These are phyloP conservation scores for Tylochromis polylepis DNA, from an alignment of 2,113 vertebrate genomes.

Conservation along the genomic window DNA sequence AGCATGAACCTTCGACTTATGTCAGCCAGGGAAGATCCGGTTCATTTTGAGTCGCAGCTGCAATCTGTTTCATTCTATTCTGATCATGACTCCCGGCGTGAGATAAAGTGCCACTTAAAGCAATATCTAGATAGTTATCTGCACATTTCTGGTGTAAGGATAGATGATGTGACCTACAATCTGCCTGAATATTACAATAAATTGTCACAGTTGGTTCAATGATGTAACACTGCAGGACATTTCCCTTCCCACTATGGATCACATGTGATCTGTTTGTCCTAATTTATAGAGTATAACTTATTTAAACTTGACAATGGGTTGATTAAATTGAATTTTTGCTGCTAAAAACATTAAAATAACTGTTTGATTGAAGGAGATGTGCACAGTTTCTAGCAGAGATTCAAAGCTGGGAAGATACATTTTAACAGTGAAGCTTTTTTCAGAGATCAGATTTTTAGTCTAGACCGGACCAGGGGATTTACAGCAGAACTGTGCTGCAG, in stretches of 20 bases:
- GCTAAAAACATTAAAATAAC: neutral
- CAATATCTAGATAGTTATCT: neutral
- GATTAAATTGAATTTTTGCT: neutral
- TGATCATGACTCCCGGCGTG: neutral
- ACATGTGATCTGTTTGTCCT: neutral
- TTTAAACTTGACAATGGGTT: neutral
- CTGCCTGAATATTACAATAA: neutral
- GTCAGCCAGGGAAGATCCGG: neutral
- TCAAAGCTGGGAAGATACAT: neutral
- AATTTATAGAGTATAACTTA: neutral
- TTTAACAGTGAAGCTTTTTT: neutral
- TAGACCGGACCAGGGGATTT: neutral
- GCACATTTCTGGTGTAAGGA: neutral
- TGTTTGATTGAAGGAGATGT: neutral
- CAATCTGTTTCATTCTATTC: neutral
- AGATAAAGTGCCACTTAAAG: constrained; percentile 6
- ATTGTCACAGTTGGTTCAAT: neutral
- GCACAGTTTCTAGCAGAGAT: neutral
- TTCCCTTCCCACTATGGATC: neutral
- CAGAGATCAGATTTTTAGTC: neutral
- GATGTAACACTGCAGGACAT: neutral
- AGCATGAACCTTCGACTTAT: neutral
- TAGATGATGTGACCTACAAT: neutral
- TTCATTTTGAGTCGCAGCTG: neutral
- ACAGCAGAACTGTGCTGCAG: neutral